A percentile compares a stretch with the other conserved stretches of the same genome.
phyloP scores from a whole-genome alignment of 2,888 invertebrate species.

The Chrysomela aeneicollis region DNA sequence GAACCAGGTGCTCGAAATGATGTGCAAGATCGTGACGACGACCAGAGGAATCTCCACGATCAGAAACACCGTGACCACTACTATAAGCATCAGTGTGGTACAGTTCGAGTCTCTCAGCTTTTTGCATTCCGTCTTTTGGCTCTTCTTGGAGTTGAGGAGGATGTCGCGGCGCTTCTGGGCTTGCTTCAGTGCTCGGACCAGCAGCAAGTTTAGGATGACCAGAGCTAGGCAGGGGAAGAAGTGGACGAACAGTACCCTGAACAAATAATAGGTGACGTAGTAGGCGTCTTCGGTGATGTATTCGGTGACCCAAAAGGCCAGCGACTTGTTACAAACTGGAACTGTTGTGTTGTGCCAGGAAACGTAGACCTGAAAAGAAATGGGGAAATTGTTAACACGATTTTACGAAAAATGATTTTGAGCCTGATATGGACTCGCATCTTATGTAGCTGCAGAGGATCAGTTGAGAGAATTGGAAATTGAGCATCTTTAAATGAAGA shows the following conservation, averaged over 20 bases:
- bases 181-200: conserved; percentile 85
- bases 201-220: conserved; percentile 85
- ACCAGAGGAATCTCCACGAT: conserved; percentile 85
- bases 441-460: no score
- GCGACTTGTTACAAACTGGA: conserved; percentile 70
- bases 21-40: conserved; percentile 83
- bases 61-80: conserved; percentile 85
- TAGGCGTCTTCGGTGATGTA: conserved; percentile 77
- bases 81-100: conserved; percentile 87
- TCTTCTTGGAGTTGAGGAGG: conserved; percentile 56
- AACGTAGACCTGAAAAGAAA: conserved; percentile 65
- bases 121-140: conserved; percentile 78
- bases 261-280: conserved; percentile 83
- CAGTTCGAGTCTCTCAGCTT: conserved; percentile 82
- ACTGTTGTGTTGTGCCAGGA: conserved; percentile 76
- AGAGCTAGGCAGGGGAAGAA: conserved; percentile 87
- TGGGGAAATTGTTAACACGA: conserved; percentile 13
- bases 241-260: conserved; percentile 91
- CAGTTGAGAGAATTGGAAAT: no score
- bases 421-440: no score
- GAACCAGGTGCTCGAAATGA: conserved; percentile 75
- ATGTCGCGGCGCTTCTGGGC: conserved; percentile 70
- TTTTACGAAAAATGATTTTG: no score
- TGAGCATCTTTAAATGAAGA: no score
- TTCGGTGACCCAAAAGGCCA: conserved; percentile 75